phyloP scores from a whole-genome alignment of 1,140 invertebrate genomes.

The Brachionus rubens region DNA sequence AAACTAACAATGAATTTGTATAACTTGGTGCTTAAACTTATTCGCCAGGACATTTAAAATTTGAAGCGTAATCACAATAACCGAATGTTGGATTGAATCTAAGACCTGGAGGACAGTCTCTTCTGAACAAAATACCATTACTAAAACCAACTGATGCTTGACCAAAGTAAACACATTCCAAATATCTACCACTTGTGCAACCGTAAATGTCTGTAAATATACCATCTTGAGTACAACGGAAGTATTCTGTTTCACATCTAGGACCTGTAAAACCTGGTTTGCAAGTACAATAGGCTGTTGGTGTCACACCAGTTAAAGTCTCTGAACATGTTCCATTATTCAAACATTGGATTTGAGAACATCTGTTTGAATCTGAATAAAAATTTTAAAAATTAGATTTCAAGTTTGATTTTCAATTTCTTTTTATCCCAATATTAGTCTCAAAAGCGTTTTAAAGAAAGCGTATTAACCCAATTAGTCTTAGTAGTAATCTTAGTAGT shows the following conservation, averaged over 20 bases:
- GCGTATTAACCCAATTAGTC: background rate
- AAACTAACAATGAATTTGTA: no score
- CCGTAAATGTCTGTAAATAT: conserved; percentile 40
- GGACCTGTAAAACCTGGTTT: conserved; percentile 42
- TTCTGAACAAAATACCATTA: conserved; percentile 44
- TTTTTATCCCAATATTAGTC: conserved; percentile 1
- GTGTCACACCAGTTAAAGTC: conserved; percentile 3
- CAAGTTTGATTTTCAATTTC: no score
- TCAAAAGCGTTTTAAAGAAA: background rate
- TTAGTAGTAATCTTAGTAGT: background rate
- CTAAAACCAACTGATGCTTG: conserved; percentile 27
- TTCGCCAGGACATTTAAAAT: conserved; percentile 45
- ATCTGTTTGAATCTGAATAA: conserved; percentile 5
- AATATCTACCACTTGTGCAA: conserved; percentile 35
- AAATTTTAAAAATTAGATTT: no score
- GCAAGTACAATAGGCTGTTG: conserved; percentile 39
- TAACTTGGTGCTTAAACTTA: no score
- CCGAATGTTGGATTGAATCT: conserved; percentile 28
- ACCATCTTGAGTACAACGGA: conserved; percentile 35
- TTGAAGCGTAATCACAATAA: conserved; percentile 44
- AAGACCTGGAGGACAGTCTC: conserved; percentile 35
- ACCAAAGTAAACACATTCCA: conserved; percentile 47
- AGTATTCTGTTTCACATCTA: conserved; percentile 46
- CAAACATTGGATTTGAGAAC: conserved; percentile 71
- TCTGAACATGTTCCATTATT: conserved; percentile 80